Conservation (phyloP, 2,888 invertebrate species). For the Exocentrus adspersus region DNA sequence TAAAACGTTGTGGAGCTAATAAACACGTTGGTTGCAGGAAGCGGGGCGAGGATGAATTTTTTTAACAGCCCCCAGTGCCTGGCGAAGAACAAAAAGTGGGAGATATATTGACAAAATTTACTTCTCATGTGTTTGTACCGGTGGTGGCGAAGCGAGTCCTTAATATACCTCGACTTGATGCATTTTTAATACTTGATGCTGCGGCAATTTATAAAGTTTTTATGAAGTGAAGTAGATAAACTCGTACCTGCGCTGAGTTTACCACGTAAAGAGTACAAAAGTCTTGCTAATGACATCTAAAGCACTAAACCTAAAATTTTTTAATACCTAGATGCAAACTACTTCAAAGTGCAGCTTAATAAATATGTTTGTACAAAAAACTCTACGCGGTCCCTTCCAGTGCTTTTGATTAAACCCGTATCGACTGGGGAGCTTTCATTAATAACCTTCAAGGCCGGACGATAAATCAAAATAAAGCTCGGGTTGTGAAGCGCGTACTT, state of each 20-base stretch:
- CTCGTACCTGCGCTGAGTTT: too few relatives aligned
- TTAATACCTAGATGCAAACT: too few relatives aligned
- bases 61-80: not conserved
- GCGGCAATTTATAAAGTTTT: too few relatives aligned
- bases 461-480: constrained; percentile 27
- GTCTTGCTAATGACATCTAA: too few relatives aligned
- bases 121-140: too few relatives aligned
- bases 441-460: constrained; percentile 16
- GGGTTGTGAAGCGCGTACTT: constrained; percentile 19
- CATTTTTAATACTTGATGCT: too few relatives aligned
- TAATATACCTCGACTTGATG: too few relatives aligned
- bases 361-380: constrained; percentile 8
- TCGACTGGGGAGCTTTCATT: constrained; percentile 20
- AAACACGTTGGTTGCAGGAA: not conserved
- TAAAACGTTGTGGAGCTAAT: constrained; percentile 7
- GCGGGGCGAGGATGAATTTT: not conserved
- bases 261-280: too few relatives aligned
- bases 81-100: not conserved
- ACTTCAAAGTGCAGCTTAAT: not conserved
- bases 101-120: not conserved
- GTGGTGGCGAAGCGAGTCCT: too few relatives aligned
- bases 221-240: too few relatives aligned
- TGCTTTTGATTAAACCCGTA: constrained; percentile 17
- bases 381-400: not conserved
- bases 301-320: too few relatives aligned